Evolutionary conservation across 2,797 vertebrate genomes (phyloP).

Genomic region (Chloroceryle amazona): DNA sequence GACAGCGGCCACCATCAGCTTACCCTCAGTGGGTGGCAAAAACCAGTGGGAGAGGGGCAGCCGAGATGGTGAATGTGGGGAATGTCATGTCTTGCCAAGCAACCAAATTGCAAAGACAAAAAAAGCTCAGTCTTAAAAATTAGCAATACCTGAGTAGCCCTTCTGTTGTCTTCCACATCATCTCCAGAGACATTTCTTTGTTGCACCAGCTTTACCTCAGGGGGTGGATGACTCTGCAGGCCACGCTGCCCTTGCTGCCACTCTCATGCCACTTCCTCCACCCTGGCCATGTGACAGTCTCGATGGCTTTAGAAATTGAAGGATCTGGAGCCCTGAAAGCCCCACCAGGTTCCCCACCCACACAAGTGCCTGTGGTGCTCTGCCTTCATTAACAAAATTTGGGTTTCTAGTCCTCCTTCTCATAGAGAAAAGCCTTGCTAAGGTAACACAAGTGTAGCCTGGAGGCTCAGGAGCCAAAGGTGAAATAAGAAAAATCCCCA

Average conservation of each 20-base stretch:
- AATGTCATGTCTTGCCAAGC: neutral
- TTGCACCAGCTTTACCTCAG: neutral
- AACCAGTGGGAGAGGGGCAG: neutral
- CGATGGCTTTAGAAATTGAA: neutral
- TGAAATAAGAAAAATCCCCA: neutral
- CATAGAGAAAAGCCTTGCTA: neutral
- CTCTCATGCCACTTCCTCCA: neutral
- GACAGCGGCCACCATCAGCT: neutral
- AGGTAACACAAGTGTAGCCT: neutral
- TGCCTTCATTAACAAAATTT: neutral
- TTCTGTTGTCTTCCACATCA: constrained; percentile 15
- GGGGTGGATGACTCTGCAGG: neutral
- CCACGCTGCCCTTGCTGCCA: neutral
- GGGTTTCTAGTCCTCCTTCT: neutral
- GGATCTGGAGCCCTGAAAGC: neutral
- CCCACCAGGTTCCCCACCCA: neutral
- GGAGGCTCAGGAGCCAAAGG: neutral
- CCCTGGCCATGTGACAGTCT: accelerated
- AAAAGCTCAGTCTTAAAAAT: neutral
- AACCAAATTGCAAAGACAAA: neutral
- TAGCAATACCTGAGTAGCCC: constrained; percentile 53
- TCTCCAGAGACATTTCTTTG: neutral
- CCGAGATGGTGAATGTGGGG: accelerated
- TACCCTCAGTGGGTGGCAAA: neutral
- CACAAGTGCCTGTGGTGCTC: neutral